Evolutionary conservation across 1,140 invertebrate genomes (phyloP), one percentile per base, ranked within the genome.

Genomic region (Habropoda laboriosa): DNA sequence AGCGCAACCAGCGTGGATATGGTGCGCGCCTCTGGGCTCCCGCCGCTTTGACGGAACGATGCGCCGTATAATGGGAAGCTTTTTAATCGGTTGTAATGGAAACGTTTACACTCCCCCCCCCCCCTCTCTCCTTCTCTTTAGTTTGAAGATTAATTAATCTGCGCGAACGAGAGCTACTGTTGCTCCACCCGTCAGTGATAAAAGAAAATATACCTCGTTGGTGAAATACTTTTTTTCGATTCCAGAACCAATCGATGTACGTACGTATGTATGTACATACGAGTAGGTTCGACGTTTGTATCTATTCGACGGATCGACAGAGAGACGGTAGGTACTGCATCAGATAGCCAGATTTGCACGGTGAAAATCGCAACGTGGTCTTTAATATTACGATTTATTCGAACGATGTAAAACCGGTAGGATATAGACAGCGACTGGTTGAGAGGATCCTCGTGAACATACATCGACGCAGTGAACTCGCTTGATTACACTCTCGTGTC

Each of bases 361-460:
- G n/a, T n/a, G n/a, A n/a, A n/a, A n/a, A n/a, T n/a, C n/a, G n/a
- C n/a, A n/a, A n/a, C n/a, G n/a, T n/a, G 35, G 12, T 40, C 35
- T 61, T 61, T 24, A n/a, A 8, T 38, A 40, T 40, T 40, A 61
- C 18, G n/a, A 40, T 61, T 61, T 61, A 61, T 61, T n/a, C 18
- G 13, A 38, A 40, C 38, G 35, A 61, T 12, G 24, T 61, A 38
- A 61, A 61, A 18, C 40, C 18, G n/a, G n/a, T n/a, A n/a, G n/a
- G 2, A 30, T 55, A n/a, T 61, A 21, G 3, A 61, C 10, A 10
- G 58, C 35, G 58, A 21, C 35, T n/a, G 13, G 58, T 35, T n/a
- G 7, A 12, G 7, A 12, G 24, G 6, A 4, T 32, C 18, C 38
- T 24, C 42, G 27, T 27, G 40, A 30, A 47, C 21, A 66, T 42